Percentiles rank a stretch among this genome's conserved stretches.
phyloP scores from a whole-genome alignment of 2,888 invertebrate species.

The Stenoptilia bipunctidactyla region DNA sequence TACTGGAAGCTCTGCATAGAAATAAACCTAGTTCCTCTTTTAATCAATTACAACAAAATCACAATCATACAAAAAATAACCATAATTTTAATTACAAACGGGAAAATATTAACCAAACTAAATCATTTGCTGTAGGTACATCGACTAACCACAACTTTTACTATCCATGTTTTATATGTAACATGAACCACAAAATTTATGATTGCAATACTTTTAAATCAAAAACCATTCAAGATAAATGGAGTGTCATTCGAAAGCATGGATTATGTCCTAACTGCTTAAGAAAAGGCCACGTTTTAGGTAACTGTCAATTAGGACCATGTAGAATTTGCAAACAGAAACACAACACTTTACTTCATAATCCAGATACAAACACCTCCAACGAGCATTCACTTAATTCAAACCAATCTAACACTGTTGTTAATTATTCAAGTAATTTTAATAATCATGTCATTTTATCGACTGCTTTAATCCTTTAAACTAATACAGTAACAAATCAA shows the following conservation, averaged over 20 bases:
- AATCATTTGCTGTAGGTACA: background rate
- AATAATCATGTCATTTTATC: too few species aligned
- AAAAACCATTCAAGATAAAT: background rate
- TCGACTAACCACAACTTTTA: background rate
- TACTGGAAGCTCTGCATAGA: slow-evolving; percentile 11
- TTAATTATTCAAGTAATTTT: too few species aligned
- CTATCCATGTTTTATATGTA: slow-evolving; percentile 5
- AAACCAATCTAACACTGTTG: too few species aligned
- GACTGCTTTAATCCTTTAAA: too few species aligned
- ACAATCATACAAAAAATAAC: background rate
- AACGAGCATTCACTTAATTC: too few species aligned
- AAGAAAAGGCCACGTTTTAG: background rate
- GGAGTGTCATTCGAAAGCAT: slow-evolving; percentile 5
- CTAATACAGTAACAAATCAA: background rate
- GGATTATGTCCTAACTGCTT: slow-evolving; percentile 6
- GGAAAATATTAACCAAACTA: background rate
- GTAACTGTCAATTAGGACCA: background rate
- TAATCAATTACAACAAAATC: too few species aligned
- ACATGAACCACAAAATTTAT: slow-evolving; percentile 6
- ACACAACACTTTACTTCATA: background rate
- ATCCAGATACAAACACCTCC: too few species aligned
- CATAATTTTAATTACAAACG: background rate
- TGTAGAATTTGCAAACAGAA: background rate
- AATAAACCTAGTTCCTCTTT: too few species aligned
- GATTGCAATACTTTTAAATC: slow-evolving; percentile 7